Conservation (phyloP, 64 coral and sea anemone genomes). For the Orbicella faveolata region DNA sequence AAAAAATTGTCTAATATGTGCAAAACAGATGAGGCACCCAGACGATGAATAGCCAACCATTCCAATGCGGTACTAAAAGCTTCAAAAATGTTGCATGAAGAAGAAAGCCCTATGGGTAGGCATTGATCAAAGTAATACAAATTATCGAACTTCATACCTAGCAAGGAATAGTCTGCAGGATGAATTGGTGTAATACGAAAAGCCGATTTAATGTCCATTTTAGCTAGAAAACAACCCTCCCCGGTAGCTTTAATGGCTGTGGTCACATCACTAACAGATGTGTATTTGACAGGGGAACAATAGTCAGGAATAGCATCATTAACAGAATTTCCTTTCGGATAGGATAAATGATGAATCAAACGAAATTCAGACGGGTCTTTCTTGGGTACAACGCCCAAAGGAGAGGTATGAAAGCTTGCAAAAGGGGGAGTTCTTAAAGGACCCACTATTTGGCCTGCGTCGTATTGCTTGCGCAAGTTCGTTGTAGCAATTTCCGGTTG, state of each 20-base stretch:
- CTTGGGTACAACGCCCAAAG: constrained; percentile 28
- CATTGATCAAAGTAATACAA: constrained; percentile 36
- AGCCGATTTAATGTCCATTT: not conserved
- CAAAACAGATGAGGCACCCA: not conserved
- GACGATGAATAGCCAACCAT: not conserved
- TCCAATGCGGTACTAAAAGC: constrained; percentile 7
- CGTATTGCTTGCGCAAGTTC: not conserved
- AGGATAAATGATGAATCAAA: constrained; percentile 24
- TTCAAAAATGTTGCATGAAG: constrained; percentile 21
- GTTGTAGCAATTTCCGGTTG: not conserved
- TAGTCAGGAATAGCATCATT: not conserved
- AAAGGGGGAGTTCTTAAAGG: constrained; percentile 17
- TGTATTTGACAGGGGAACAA: not conserved
- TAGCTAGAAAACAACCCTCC: not conserved
- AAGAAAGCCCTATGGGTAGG: constrained; percentile 39
- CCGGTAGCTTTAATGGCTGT: not conserved
- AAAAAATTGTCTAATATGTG: constrained; percentile 18
- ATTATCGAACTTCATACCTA: constrained; percentile 16
- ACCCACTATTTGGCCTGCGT: not conserved
- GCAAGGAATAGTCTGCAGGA: constrained; percentile 10
- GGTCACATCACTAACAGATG: not conserved
- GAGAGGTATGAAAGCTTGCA: not conserved
- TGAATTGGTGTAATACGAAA: constrained; percentile 48
- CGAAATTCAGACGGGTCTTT: constrained; percentile 13
- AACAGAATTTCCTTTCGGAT: not conserved